These are phyloP conservation scores for Macaca fascicularis DNA, from an alignment of 2,113 vertebrate species.

Conservation along the genomic window T2T-MFA8v1.1 NC_088379.1:157094501-157095000, in stretches of 20 bases:
- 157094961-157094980: slow-evolving; percentile 55
- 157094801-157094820: slow-evolving; percentile 35
- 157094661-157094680: slow-evolving; percentile 32
- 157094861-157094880: slow-evolving; percentile 48
- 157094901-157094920: slow-evolving; percentile 76
- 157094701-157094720: slow-evolving; percentile 59
- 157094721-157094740: slow-evolving; percentile 64
- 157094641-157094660: background rate
- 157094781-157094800: slow-evolving; percentile 46
- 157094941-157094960: slow-evolving; percentile 71
- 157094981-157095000: slow-evolving; percentile 47
- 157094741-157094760: slow-evolving; percentile 69
- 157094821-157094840: slow-evolving; percentile 72
- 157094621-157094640: slow-evolving; percentile 49
- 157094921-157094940: slow-evolving; percentile 75
- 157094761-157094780: slow-evolving; percentile 51
- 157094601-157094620: too few species aligned
- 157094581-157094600: too few species aligned
- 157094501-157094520: too few species aligned
- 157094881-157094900: slow-evolving; percentile 68
- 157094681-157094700: slow-evolving; percentile 26
- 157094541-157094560: too few species aligned
- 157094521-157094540: too few species aligned
- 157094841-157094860: slow-evolving; percentile 61
- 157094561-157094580: too few species aligned